phyloP scores from a whole-genome alignment of 2,113 vertebrate genomes.

The Piaya cayana region DNA sequence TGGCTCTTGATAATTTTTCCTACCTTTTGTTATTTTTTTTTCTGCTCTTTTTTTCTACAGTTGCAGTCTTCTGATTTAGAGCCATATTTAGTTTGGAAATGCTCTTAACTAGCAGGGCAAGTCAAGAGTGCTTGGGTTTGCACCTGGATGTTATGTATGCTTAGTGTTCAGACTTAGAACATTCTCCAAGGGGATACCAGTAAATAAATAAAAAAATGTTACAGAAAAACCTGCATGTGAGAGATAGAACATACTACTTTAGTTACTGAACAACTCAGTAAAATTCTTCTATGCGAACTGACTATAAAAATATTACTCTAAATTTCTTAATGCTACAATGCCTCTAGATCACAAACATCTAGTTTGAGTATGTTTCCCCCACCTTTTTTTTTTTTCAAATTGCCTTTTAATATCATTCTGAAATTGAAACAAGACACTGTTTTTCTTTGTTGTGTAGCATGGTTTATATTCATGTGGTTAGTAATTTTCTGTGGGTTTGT shows the following conservation, averaged over 20 bases:
- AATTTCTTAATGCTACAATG: neutral
- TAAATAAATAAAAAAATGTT: neutral
- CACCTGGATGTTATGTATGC: neutral
- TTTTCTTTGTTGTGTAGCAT: neutral
- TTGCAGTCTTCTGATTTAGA: conserved; percentile 28
- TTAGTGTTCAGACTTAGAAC: conserved; percentile 32
- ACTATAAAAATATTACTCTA: neutral
- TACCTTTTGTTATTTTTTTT: neutral
- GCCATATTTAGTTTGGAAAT: conserved; percentile 50
- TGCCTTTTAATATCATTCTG: neutral
- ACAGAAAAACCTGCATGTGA: neutral
- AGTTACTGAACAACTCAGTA: neutral
- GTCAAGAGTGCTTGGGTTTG: conserved; percentile 36
- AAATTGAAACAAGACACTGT: neutral
- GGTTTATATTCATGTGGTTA: neutral
- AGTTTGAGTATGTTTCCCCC: neutral
- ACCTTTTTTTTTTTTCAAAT: neutral
- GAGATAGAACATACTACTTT: neutral
- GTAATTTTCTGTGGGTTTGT: neutral
- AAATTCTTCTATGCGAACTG: neutral
- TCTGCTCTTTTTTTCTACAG: neutral
- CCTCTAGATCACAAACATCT: neutral
- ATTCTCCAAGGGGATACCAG: neutral
- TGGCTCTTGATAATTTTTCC: neutral
- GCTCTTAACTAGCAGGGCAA: neutral